Evolutionary conservation across 2,113 vertebrate genomes (phyloP).

Genomic region (Catharus minimus): DNA sequence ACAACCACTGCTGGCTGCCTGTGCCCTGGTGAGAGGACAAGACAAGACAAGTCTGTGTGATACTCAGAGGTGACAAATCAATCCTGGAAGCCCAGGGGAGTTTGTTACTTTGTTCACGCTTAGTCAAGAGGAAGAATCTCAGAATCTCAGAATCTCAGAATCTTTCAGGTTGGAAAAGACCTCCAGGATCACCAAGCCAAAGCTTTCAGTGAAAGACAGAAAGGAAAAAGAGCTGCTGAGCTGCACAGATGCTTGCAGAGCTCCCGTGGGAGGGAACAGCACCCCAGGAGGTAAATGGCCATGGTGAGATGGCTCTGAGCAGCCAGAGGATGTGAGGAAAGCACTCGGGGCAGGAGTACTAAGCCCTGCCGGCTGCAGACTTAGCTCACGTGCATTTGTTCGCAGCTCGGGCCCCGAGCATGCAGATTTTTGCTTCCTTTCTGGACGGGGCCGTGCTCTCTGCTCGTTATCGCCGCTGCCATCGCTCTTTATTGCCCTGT

Average conservation of each 20-base stretch:
- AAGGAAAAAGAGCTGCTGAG: background rate
- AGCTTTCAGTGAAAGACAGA: background rate
- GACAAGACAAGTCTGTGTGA: background rate
- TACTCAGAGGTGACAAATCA: background rate
- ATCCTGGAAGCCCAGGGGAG: background rate
- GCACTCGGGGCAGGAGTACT: background rate
- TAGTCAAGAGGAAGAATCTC: background rate
- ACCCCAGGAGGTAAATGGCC: rapidly evolving
- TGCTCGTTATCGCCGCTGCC: background rate
- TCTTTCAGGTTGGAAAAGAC: background rate
- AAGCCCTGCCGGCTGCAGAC: background rate
- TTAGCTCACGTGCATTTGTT: background rate
- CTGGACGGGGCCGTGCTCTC: background rate
- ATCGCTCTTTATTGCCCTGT: background rate
- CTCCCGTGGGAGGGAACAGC: background rate
- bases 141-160: background rate
- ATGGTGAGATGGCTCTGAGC: rapidly evolving
- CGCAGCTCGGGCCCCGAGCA: background rate
- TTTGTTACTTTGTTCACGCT: background rate
- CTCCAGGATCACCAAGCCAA: background rate
- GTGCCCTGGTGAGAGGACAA: background rate
- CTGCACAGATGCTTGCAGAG: background rate
- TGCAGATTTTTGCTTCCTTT: background rate
- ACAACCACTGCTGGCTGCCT: background rate
- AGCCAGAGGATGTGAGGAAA: background rate